Base-by-base conservation (phyloP, 2,797 vertebrate species). In the Hippopotamyrus pictus region DNA sequence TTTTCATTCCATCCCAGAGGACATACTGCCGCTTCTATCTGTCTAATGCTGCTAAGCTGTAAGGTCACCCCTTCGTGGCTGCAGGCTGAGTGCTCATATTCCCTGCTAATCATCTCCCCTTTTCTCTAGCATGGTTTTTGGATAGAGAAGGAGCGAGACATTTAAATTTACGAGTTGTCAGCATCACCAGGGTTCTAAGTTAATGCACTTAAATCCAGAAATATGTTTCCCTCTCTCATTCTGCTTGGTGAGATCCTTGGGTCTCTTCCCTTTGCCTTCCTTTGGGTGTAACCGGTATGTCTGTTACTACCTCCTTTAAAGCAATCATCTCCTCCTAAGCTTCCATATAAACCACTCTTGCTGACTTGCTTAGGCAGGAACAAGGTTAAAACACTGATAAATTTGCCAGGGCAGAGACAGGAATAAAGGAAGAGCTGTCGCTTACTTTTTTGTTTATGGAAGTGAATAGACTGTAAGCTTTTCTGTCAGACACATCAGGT, bases 201-300 rank as follows among this genome's bases (percentile, higher is more conserved):
- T 88, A 88, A 88, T 82, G 89, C 69, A 79, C n/a, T 88, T 88
- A 57, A 82, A 89, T 57, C 86, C 25, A 69, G 82, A 50, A 41
- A 19, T 57, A 54, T 57, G 29, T 54, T 33, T 19, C 33, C 53
- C 5, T 2, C 51, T 7, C 25, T 25, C 53, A 37, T 33, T 4
- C 14, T 29, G 14, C 85, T 59, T 37, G 25, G 19, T 86, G 85
- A 25, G 25, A 51, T 37, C 3, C 22, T 37, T 17, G 11, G 29
- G 85, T 57, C 14, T 37, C 29, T 37, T 9, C 51, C 22, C 19
- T 41, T 22, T 46, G 37, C 9, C 0, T 33, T 57, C 29, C 53
- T 86, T 54, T 19, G 53, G 25, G 85, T 86, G 5, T 86, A 53
- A 33, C 22, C 6, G 5, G 83, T 50, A 48, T 53, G n/a, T 53